Conservation (phyloP, 2,888 invertebrate genomes). For the Drosophila setosimentum region DNA sequence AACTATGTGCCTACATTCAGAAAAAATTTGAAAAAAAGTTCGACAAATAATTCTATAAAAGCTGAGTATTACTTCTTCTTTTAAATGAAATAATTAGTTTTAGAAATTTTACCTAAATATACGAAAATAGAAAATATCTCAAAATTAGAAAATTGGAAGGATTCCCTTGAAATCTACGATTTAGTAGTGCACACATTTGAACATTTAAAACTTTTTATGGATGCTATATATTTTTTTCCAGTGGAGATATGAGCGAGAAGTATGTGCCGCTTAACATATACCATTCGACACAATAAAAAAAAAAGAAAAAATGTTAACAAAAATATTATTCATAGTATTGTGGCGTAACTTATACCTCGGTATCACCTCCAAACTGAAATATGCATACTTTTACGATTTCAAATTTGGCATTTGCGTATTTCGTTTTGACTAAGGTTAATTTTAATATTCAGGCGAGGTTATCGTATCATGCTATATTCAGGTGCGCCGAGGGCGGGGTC, state of each 20-base stretch:
- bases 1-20: not conserved
- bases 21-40: not conserved
- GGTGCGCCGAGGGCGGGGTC: not conserved
- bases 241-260: not conserved
- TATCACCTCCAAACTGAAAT: not conserved
- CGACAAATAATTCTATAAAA: not conserved
- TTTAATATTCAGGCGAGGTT: constrained; percentile 1
- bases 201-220: not conserved
- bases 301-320: not conserved
- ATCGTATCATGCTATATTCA: not conserved
- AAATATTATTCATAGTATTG: not conserved
- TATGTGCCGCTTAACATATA: not conserved
- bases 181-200: not conserved
- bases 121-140: not conserved
- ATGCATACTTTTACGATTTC: not conserved
- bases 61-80: not conserved
- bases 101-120: not conserved
- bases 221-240: not conserved
- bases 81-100: not conserved
- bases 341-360: not conserved
- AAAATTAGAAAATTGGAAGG: not conserved
- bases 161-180: not conserved
- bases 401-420: constrained; percentile 2
- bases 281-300: not conserved
- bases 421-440: not conserved